These are phyloP conservation scores for Apamea crenata DNA, from an alignment of 2,888 invertebrate genomes.

Conservation along the genomic window DNA sequence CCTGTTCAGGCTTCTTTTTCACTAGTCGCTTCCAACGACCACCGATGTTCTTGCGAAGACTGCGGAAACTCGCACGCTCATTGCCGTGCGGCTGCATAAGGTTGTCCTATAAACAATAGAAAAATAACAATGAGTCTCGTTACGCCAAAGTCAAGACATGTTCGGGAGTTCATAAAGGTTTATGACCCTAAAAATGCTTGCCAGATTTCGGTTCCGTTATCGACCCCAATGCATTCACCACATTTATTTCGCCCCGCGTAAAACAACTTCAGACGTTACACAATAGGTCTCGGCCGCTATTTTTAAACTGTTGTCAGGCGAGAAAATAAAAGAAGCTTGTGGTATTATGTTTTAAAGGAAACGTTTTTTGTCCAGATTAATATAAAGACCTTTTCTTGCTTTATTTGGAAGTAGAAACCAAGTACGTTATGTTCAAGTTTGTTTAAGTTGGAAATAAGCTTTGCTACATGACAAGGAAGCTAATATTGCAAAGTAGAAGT, in stretches of 20 bases:
- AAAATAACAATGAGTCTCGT: conserved; percentile 71
- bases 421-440: conserved; percentile 50
- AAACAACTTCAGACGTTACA: conserved; percentile 80
- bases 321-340: conserved; percentile 74
- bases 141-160: conserved; percentile 55
- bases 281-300: conserved; percentile 77
- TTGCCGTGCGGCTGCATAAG: conserved; percentile 93
- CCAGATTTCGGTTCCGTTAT: conserved; percentile 80
- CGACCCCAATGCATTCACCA: conserved; percentile 80
- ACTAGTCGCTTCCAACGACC: conserved; percentile 96
- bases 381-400: conserved; percentile 56
- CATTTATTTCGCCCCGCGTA: conserved; percentile 72
- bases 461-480: conserved; percentile 79
- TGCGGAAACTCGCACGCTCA: conserved; percentile 94
- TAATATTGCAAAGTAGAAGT: conserved; percentile 79
- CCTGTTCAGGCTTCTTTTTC: conserved; percentile 95
- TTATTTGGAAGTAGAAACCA: conserved; percentile 55
- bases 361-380: conserved; percentile 54
- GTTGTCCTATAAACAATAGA: conserved; percentile 92
- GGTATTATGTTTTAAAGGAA: conserved; percentile 68
- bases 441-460: conserved; percentile 67
- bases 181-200: conserved; percentile 75
- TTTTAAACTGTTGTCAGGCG: conserved; percentile 80
- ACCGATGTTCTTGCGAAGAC: conserved; percentile 96
- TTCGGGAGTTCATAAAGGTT: conserved; percentile 69